Evolutionary conservation across 30 jellyfish, hydroid and myxozoan genomes (phyloP), one percentile per base, ranked within the genome.

Genomic region (Chironex yamaguchii): DNA sequence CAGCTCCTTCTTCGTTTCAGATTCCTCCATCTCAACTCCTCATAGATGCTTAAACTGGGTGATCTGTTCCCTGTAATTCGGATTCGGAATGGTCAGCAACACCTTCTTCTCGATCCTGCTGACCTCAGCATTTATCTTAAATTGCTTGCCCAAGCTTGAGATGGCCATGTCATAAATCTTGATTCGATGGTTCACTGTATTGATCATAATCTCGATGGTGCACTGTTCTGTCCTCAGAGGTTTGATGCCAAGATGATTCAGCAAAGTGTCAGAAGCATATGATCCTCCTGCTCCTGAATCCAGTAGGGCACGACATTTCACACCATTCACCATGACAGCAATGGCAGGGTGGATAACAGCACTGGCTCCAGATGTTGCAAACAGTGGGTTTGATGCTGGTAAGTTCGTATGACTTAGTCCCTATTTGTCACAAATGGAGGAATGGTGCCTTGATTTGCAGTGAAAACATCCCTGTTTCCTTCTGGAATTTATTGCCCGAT

Each of bases 261-360:
- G 32, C 36, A 89, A 71, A 76, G 87, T 81, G 23, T 32, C 42
- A 29, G 89, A 89, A 34, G 69, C 52, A 71, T 32, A 82, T 25
- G 87, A 89, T 78, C 92, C 66, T 11, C 97, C 88, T 3, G 97
- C 97, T 32, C 96, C 97, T 2, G 97, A 30, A 30, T 79, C 97
- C 34, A 79, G 53, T 26, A 79, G 36, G 52, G 85, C 90, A 31
- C 95, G 80, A 52, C 90, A 78, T 54, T 30, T 62, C 62, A 78
- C 36, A 50, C 89, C 85, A 33, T 76, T 49, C 14, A 81, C 52
- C 31, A 29, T 74, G 53, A 42, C 66, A 20, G 65, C 34, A 32
- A 29, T 49, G 22, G 74, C 27, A 30, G 85, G 88, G 31, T 81
- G 48, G 14, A 81, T 34, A 24, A 63, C 86, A 20, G 70, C 33